Percentiles rank a stretch among this genome's conserved stretches.
Evolutionary conservation across 2,888 invertebrate species (phyloP).

Genomic region (Catocala fraxini): DNA sequence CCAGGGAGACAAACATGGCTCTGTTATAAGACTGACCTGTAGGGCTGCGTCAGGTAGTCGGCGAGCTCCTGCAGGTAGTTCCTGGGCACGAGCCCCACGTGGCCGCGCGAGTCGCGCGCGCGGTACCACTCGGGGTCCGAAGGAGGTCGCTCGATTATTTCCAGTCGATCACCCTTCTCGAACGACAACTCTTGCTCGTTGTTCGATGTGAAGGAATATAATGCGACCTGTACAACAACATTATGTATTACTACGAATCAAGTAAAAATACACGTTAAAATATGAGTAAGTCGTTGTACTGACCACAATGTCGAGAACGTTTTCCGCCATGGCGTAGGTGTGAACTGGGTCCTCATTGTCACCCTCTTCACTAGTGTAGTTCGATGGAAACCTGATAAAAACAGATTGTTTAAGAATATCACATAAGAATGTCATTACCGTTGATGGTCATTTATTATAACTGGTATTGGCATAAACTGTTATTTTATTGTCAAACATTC

Average conservation of each 20-base stretch:
- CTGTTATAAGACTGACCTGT: slow-evolving; percentile 80
- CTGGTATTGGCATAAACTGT: too few relatives aligned
- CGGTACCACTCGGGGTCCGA: slow-evolving; percentile 99
- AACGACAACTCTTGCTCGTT: slow-evolving; percentile 98
- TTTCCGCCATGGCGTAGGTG: slow-evolving; percentile 97
- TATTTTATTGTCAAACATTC: too few relatives aligned
- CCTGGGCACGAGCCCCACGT: slow-evolving; percentile 97
- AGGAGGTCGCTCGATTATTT: slow-evolving; percentile 98
- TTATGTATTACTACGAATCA: too few relatives aligned
- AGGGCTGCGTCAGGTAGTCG: slow-evolving; percentile 95
- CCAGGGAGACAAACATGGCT: not conserved
- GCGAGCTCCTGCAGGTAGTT: slow-evolving; percentile 97
- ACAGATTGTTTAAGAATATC: not conserved
- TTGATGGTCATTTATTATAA: too few relatives aligned
- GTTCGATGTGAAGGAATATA: slow-evolving; percentile 97
- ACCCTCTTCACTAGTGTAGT: slow-evolving; percentile 98
- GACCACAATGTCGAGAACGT: slow-evolving; percentile 97
- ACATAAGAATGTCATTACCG: too few relatives aligned
- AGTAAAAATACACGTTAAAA: too few relatives aligned
- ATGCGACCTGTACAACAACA: slow-evolving; percentile 89
- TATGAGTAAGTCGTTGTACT: slow-evolving; percentile 48
- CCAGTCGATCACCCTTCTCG: slow-evolving; percentile 98
- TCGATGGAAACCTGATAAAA: slow-evolving; percentile 98
- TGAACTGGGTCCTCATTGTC: slow-evolving; percentile 95
- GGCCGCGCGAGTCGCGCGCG: slow-evolving; percentile 97